Evolutionary conservation across 2,797 vertebrate species (phyloP).

Genomic region (Acanthurus tractus): DNA sequence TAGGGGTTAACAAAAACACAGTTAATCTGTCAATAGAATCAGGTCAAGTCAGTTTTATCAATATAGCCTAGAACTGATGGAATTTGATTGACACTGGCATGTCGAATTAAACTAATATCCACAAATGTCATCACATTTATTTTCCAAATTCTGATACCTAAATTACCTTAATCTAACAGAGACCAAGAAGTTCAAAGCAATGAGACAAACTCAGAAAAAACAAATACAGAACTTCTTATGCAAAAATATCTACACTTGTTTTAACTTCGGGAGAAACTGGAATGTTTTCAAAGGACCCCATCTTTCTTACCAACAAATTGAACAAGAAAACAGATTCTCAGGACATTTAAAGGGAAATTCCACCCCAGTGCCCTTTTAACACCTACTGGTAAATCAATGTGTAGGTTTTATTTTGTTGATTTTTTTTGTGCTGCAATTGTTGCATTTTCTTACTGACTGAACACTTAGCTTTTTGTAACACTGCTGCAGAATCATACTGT

Average conservation of each 20-base stretch:
- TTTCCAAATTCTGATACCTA: conserved; percentile 3
- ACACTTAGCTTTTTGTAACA: background rate
- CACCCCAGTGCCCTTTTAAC: background rate
- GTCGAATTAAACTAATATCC: background rate
- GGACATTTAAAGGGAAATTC: background rate
- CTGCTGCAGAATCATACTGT: conserved; percentile 9
- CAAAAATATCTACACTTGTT: background rate
- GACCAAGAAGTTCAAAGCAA: background rate
- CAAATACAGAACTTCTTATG: background rate
- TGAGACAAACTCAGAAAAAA: background rate
- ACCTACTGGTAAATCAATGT: background rate
- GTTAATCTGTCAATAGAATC: background rate
- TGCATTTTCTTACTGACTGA: background rate
- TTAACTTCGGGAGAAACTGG: background rate
- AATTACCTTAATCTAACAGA: background rate
- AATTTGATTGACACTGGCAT: conserved; percentile 2
- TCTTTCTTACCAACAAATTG: background rate
- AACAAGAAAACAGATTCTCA: conserved; percentile 4
- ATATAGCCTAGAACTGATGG: no score
- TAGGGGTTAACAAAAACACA: background rate
- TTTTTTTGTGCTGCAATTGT: conserved; percentile 1
- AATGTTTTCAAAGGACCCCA: background rate
- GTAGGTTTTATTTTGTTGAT: background rate
- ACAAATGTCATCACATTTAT: background rate
- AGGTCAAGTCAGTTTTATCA: no score